A percentile compares a stretch with the other conserved stretches of the same genome.
phyloP scores from a whole-genome alignment of 2,113 vertebrate species.

The Carassius auratus region DNA sequence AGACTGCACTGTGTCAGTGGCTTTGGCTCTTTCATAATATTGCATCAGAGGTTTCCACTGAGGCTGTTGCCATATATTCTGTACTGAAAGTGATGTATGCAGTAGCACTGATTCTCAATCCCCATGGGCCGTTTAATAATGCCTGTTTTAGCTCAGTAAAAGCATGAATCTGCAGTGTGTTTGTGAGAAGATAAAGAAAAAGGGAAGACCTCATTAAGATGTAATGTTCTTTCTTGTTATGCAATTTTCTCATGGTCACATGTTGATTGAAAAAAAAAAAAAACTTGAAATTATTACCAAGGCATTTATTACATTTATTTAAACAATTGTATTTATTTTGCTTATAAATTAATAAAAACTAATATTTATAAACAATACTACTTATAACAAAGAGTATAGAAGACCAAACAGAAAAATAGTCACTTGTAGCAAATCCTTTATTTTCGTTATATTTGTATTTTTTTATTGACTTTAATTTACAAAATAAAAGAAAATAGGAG shows the following conservation, averaged over 20 bases:
- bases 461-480: background rate
- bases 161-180: background rate
- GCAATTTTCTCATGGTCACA: background rate
- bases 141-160: slow-evolving; percentile 1
- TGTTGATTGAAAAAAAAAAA: no score
- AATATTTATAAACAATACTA: background rate
- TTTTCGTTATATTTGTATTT: no score
- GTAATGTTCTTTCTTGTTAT: background rate
- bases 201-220: background rate
- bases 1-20: slow-evolving; percentile 18
- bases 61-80: slow-evolving; percentile 20
- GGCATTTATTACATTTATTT: background rate
- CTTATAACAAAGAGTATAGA: background rate
- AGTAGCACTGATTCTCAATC: background rate
- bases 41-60: slow-evolving; percentile 65
- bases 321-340: no score
- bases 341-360: background rate
- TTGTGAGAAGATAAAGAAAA: background rate
- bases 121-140: background rate
- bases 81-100: background rate
- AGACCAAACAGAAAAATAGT: background rate
- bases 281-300: no score
- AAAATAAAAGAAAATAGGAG: no score
- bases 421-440: background rate
- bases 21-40: slow-evolving; percentile 61